Evolutionary conservation across 2,888 invertebrate species (phyloP).

Genomic region (Rhyacophila evoluta): DNA sequence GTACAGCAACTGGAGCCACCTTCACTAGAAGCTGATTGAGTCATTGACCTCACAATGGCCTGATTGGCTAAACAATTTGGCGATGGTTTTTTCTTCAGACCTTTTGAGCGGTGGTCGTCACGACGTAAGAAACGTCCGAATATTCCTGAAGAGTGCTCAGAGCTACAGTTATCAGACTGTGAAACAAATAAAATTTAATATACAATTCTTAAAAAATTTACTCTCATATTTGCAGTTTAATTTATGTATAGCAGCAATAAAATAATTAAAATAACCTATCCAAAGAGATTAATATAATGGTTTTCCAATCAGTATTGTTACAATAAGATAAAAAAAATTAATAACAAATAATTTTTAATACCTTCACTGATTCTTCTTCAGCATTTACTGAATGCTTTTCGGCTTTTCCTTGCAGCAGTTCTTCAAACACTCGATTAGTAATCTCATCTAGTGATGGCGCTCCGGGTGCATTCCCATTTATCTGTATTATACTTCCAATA

Average conservation of each 20-base stretch:
- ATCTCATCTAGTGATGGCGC: slow-evolving; percentile 76
- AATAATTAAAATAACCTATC: too few relatives aligned
- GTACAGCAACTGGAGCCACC: slow-evolving; percentile 52
- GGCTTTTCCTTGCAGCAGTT: slow-evolving; percentile 76
- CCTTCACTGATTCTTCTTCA: slow-evolving; percentile 71
- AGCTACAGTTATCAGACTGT: slow-evolving; percentile 79
- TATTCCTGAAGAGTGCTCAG: slow-evolving; percentile 78
- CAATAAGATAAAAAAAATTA: too few relatives aligned
- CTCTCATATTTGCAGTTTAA: too few relatives aligned
- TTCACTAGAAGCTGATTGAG: slow-evolving; percentile 47
- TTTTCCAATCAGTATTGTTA: too few relatives aligned
- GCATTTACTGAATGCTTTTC: slow-evolving; percentile 60
- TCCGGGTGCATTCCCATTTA: slow-evolving; percentile 55
- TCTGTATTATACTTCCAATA: slow-evolving; percentile 32
- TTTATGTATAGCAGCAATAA: too few relatives aligned
- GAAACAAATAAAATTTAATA: slow-evolving; percentile 53
- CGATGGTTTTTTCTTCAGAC: slow-evolving; percentile 45
- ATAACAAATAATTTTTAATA: slow-evolving; percentile 56
- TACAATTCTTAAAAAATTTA: too few relatives aligned
- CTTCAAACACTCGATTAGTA: slow-evolving; percentile 82
- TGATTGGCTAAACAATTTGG: background rate
- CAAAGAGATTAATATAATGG: too few relatives aligned
- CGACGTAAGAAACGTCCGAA: slow-evolving; percentile 75
- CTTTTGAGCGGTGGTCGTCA: slow-evolving; percentile 61
- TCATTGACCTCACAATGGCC: slow-evolving; percentile 7